Percentiles rank a stretch among this genome's conserved stretches.
phyloP scores from a whole-genome alignment of 2,888 invertebrate genomes.

The Stenotaenia linearis region DNA sequence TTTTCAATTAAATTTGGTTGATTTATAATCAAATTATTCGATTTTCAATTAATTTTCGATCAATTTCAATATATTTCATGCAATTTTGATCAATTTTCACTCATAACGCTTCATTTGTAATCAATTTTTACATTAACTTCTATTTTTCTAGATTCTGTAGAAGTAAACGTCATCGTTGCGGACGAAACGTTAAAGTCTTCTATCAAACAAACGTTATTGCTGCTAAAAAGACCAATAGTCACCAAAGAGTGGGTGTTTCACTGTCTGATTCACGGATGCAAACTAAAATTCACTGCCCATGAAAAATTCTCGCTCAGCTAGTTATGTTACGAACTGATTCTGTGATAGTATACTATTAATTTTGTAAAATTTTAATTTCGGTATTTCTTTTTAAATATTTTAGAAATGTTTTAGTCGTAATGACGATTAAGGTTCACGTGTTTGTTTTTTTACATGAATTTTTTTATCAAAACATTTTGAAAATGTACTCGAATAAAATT shows the following conservation, averaged over 20 bases:
- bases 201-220: conserved; percentile 52
- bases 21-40: too few species aligned
- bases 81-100: too few species aligned
- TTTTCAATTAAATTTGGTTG: too few species aligned
- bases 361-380: not conserved
- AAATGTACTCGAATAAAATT: not conserved
- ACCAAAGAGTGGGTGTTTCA: conserved; percentile 66
- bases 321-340: not conserved
- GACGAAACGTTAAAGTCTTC: conserved; percentile 59
- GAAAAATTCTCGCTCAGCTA: not conserved
- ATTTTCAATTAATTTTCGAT: too few species aligned
- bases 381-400: not conserved
- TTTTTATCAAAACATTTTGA: not conserved
- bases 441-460: not conserved
- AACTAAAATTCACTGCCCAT: conserved; percentile 46
- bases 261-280: conserved; percentile 59
- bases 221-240: conserved; percentile 58
- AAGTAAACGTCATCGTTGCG: conserved; percentile 52
- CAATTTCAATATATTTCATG: too few species aligned
- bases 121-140: not conserved
- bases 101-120: too few species aligned
- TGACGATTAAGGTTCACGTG: not conserved
- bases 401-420: not conserved
- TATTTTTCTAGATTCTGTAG: not conserved
- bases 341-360: not conserved